Conservation (phyloP, 2,113 vertebrate species). For the Perca schrenkii region DNA sequence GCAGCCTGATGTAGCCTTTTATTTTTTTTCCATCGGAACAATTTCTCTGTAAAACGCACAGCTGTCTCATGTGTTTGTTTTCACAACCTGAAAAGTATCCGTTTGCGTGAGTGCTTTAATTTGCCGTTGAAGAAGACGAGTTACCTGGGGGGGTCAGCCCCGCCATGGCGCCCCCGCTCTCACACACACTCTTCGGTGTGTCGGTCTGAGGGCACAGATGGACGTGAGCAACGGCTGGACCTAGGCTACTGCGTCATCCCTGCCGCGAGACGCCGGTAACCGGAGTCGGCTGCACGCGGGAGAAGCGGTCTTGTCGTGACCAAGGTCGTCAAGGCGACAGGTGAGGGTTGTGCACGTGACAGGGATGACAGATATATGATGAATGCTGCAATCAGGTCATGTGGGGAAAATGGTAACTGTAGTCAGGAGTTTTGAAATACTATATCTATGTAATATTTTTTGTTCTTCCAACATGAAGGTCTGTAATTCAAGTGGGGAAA, state of each 20-base stretch:
- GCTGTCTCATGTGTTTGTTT: slow-evolving; percentile 45
- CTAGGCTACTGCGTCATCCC: slow-evolving; percentile 27
- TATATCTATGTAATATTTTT: too few relatives aligned
- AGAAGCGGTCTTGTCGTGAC: not conserved
- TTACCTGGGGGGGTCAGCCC: slow-evolving; percentile 61
- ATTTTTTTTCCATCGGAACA: slow-evolving; percentile 21
- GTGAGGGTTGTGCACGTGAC: slow-evolving; percentile 51
- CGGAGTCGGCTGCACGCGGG: slow-evolving; percentile 8
- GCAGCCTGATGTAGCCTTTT: slow-evolving; percentile 56
- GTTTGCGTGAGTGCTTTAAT: slow-evolving; percentile 6
- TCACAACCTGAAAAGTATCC: slow-evolving; percentile 19
- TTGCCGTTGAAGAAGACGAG: slow-evolving; percentile 48
- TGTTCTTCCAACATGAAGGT: not conserved
- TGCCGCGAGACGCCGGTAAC: slow-evolving; percentile 42
- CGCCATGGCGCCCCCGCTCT: slow-evolving; percentile 52
- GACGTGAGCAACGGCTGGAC: slow-evolving; percentile 47
- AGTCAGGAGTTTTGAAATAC: too few relatives aligned
- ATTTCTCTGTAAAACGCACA: slow-evolving; percentile 17
- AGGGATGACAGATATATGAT: slow-evolving; percentile 4
- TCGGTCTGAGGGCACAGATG: slow-evolving; percentile 44
- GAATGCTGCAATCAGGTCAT: not conserved
- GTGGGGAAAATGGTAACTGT: not conserved
- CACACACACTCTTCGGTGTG: slow-evolving; percentile 44
- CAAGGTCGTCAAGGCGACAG: slow-evolving; percentile 32
- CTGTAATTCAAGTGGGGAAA: not conserved